Percentiles rank a stretch among this genome's conserved stretches.
These are phyloP conservation scores for Vulpes vulpes DNA, from an alignment of 2,113 vertebrate species.

Conservation along the genomic window DNA sequence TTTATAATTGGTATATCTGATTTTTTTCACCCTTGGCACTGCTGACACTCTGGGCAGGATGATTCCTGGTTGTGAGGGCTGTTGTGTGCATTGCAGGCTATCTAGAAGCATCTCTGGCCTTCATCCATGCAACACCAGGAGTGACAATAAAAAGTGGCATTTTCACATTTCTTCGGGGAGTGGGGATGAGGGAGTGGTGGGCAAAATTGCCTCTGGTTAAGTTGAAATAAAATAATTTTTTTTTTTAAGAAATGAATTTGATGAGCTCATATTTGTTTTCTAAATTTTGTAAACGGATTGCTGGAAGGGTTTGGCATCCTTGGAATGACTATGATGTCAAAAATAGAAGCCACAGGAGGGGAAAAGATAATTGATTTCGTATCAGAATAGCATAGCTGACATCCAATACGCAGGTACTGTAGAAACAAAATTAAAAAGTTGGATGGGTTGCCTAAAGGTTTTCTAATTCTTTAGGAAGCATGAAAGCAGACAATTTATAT, in stretches of 20 bases:
- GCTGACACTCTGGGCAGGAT: background rate
- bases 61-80: background rate
- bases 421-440: background rate
- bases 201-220: background rate
- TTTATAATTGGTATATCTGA: background rate
- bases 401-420: background rate
- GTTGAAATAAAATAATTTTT: background rate
- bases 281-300: background rate
- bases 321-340: background rate
- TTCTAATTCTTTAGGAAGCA: background rate
- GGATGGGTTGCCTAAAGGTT: background rate
- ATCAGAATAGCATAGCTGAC: background rate
- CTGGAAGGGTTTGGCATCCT: background rate
- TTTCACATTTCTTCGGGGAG: background rate
- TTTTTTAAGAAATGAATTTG: background rate
- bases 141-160: background rate
- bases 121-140: background rate
- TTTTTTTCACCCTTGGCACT: background rate
- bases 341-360: background rate
- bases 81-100: no score
- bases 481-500: background rate
- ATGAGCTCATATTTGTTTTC: background rate
- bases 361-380: background rate
- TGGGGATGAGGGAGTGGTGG: no score
- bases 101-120: background rate